These are phyloP conservation scores for Esox lucius DNA, from an alignment of 2,797 vertebrate genomes.

Conservation along the genomic window DNA sequence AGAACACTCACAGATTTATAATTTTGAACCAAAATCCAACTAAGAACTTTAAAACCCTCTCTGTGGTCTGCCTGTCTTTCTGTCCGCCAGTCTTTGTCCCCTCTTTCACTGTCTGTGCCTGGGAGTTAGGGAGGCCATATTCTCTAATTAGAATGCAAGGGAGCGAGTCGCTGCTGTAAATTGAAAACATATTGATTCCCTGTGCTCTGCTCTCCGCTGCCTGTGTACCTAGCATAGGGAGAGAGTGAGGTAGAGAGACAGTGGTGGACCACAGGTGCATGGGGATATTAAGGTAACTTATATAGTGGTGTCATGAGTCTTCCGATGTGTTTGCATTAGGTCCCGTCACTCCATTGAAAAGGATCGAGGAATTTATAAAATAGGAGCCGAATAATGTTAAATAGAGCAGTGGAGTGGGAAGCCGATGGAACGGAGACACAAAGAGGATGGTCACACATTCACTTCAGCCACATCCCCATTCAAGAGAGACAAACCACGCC, in stretches of 20 bases:
- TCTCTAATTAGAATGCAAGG: conserved; percentile 60
- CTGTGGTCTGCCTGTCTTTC: neutral
- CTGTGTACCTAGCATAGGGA: conserved; percentile 23
- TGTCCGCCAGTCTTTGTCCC: neutral
- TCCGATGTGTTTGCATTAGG: neutral
- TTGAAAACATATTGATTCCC: conserved; percentile 65
- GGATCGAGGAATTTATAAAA: neutral
- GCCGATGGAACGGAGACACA: neutral
- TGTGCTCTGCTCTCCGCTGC: conserved; percentile 41
- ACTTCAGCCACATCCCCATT: neutral
- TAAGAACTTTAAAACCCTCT: neutral
- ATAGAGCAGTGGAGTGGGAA: neutral
- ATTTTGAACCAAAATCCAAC: no score
- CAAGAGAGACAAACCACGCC: neutral
- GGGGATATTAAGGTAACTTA: neutral
- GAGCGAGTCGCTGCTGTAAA: conserved; percentile 61
- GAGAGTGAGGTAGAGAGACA: neutral
- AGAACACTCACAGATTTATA: neutral
- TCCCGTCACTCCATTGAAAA: neutral
- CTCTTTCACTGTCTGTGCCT: conserved; percentile 5
- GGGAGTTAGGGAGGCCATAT: conserved; percentile 30
- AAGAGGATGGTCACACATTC: neutral
- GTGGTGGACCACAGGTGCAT: neutral
- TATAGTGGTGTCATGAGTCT: neutral
- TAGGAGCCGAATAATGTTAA: neutral